phyloP scores from a whole-genome alignment of 1,140 invertebrate genomes.

The Drosophila micromelanica region DNA sequence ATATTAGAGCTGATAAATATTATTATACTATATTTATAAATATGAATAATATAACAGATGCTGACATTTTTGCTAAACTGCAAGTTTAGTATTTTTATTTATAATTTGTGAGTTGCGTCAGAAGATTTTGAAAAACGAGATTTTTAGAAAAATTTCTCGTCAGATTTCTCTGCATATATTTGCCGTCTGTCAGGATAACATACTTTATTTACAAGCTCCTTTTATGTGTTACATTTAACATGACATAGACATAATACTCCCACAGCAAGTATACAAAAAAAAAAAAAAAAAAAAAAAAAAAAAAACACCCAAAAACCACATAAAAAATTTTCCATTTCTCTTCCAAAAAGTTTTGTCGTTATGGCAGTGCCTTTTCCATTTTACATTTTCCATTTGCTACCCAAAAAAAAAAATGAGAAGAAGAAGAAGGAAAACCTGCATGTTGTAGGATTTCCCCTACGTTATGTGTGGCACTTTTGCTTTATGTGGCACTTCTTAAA shows the following conservation, averaged over 20 bases:
- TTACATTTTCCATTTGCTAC: conserved; percentile 16
- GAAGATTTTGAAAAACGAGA: too few relatives aligned
- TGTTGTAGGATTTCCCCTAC: conserved; percentile 12
- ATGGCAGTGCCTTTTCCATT: conserved; percentile 6
- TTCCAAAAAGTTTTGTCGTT: not conserved
- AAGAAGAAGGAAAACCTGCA: conserved; percentile 2
- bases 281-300: not conserved
- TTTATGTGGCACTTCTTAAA: conserved; percentile 31
- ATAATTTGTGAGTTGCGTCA: too few relatives aligned
- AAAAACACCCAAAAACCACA: not conserved
- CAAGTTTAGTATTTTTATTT: too few relatives aligned
- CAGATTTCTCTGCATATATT: too few relatives aligned
- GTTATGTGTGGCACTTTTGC: conserved; percentile 15
- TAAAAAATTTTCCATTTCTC: conserved; percentile 12
- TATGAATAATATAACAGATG: too few relatives aligned
- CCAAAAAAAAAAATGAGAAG: not conserved
- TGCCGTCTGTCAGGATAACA: too few relatives aligned
- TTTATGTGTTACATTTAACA: not conserved
- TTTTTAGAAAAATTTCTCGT: too few relatives aligned
- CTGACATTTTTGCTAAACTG: too few relatives aligned
- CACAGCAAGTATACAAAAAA: too few relatives aligned
- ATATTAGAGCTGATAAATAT: too few relatives aligned
- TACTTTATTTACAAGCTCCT: too few relatives aligned
- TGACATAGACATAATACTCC: not conserved
- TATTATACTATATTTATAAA: too few relatives aligned